Percentiles rank a stretch among this genome's conserved stretches.
phyloP scores from a whole-genome alignment of 2,888 invertebrate genomes.

The Ormyrus pomaceus region DNA sequence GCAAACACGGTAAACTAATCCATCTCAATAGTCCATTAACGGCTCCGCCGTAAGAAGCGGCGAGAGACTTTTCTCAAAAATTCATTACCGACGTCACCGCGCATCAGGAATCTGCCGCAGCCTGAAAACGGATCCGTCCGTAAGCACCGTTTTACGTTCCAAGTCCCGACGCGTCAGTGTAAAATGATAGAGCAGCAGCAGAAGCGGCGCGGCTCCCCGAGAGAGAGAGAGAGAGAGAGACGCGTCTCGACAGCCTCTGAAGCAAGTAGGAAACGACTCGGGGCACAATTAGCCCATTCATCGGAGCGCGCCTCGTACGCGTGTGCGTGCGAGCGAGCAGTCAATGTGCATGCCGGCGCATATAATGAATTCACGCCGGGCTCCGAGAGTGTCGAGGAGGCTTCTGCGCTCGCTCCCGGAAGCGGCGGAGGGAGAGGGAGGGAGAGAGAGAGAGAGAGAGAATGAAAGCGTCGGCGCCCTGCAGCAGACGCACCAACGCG shows the following conservation, averaged over 20 bases:
- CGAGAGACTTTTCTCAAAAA: conserved; percentile 3
- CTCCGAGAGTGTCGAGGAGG: neutral
- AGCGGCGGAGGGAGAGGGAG: neutral
- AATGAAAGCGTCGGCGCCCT: too few species aligned
- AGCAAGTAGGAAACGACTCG: conserved; percentile 65
- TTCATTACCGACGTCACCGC: conserved; percentile 9
- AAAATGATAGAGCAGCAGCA: too few species aligned
- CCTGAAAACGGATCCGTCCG: too few species aligned
- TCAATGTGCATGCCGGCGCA: conserved; percentile 54
- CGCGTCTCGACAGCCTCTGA: conserved; percentile 61
- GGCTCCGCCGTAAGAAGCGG: neutral
- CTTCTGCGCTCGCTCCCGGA: neutral
- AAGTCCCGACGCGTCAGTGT: too few species aligned
- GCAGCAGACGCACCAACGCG: neutral
- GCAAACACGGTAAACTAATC: too few species aligned
- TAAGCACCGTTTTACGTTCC: too few species aligned
- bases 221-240: conserved; percentile 62
- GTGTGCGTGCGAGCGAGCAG: conserved; percentile 36
- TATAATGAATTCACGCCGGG: conserved; percentile 61
- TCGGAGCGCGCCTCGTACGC: conserved; percentile 58
- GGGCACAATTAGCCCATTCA: conserved; percentile 71
- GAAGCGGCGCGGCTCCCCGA: neutral
- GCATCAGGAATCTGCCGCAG: neutral
- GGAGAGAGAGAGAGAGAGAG: neutral
- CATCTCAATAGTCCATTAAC: too few species aligned